A percentile compares a stretch with the other conserved stretches of the same genome.
phyloP scores from a whole-genome alignment of 1,140 invertebrate species.

The Globodera rostochiensis region DNA sequence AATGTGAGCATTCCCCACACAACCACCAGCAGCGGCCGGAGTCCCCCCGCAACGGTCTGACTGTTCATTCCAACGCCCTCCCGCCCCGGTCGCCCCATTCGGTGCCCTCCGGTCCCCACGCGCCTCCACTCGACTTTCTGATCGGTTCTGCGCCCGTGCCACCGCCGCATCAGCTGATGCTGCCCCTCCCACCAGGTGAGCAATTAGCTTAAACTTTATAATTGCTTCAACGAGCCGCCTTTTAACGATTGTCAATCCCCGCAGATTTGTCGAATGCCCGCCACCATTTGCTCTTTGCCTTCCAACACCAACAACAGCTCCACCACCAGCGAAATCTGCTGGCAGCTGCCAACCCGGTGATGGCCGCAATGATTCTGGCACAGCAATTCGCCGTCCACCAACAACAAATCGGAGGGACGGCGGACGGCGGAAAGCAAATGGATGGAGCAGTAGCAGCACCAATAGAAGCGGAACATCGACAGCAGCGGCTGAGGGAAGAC shows the following conservation, averaged over 20 bases:
- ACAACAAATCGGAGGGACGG: background rate
- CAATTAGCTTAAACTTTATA: background rate
- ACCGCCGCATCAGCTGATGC: background rate
- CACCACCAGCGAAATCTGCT: background rate
- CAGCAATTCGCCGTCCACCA: background rate
- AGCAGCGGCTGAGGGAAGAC: background rate
- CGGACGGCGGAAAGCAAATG: background rate
- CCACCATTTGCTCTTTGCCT: background rate
- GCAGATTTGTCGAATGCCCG: constrained; percentile 1
- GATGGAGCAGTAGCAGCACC: background rate
- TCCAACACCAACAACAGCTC: background rate
- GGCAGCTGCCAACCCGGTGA: constrained; percentile 6
- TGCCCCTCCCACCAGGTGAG: background rate
- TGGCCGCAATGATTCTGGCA: constrained; percentile 1
- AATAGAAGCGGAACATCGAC: background rate
- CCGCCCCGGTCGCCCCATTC: background rate
- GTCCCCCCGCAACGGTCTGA: background rate
- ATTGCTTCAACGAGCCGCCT: background rate
- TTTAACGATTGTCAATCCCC: background rate
- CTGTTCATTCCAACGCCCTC: background rate
- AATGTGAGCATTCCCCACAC: background rate
- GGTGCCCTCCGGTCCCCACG: background rate
- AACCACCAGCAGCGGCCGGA: background rate
- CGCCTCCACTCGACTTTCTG: background rate
- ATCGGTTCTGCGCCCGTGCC: background rate